Evolutionary conservation across 2,797 vertebrate species (phyloP), one percentile per base, ranked within the genome.

Genomic region (Coregonus ussuriensis): DNA sequence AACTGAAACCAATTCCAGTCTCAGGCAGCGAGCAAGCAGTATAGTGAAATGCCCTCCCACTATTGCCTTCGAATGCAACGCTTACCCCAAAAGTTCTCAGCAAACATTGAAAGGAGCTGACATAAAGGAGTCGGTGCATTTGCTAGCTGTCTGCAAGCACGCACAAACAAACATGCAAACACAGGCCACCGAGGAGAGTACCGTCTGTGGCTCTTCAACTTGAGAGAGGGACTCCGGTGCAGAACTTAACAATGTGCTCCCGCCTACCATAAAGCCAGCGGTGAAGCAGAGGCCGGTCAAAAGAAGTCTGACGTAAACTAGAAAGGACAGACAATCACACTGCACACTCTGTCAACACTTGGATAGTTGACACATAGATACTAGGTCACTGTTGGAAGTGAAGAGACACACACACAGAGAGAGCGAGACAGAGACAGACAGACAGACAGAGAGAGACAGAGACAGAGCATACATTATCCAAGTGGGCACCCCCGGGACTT

Each of bases 231-330:
- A 41, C 81, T 67, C 77, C 59, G 41, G 25, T 6, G 73, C 14
- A 33, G 72, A 91, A 88, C 87, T 87, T 83, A 82, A 90, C 84
- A 91, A 89, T 89, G 88, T 92, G 86, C 76, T 84, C 78, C 76
- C 54, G 13, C 83, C 81, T 59, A 15, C 83, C 80, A 82, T 81
- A 88, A 85, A 89, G 77, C 78, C 77, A 18, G 41, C 59, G 72
- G 79, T 84, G 66, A 80, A 76, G 82, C 72, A 56, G 41, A 79
- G 73, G 80, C 76, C 85, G 80, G 82, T 84, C 82, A 81, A 82
- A 68, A 72, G 77, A 75, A 59, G 77, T 72, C n/a, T 31, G 75
- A 81, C 52, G 29, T 88, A 86, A 85, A 88, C 18, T 66, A 72
- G 25, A 85, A 83, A 79, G 81, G 75, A 74, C 6, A 11, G 75